Base-by-base conservation (phyloP, 2,113 vertebrate genomes). In the Lepus americanus region DNA sequence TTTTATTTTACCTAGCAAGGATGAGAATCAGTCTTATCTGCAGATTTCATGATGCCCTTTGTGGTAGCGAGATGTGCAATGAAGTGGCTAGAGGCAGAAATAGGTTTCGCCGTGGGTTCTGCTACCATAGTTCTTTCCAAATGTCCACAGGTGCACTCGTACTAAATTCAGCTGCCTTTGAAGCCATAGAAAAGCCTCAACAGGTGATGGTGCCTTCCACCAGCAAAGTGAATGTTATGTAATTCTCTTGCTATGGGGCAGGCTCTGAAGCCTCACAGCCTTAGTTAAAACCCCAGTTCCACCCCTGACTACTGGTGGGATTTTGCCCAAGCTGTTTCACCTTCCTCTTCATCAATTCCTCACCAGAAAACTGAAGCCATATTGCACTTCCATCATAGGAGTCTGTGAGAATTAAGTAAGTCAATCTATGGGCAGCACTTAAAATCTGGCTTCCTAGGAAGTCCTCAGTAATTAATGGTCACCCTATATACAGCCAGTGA, bases 151-250 rank as follows among this genome's bases (percentile, higher is more conserved):
- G 33, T 73, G 64, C 70, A 74, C 55, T 82, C 92, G 29, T 39
- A 90, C 83, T 95, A 95, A 79, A 89, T 94, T 59, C 59, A n/a
- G 95, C 44, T 22, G 23, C 51, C 79, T 94, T 89, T 96, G 95
- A 96, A 86, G 67, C 69, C 70, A 8, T 55, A 87, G 11, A 87
- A n/a, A 73, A n/a, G 90, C 39, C 23, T 79, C 59, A 27, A 5
- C n/a, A 27, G 9, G 85, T 0, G 33, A 16, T 0, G 8, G 27
- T 27, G 53, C 16, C 78, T 63, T 82, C 63, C 7, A 4, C 16
- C 19, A 22, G 74, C 44, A 79, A 51, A 78, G 79, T 0, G 0
- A 22, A 61, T 6, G 27, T 84, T 88, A 64, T 14, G 11, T 92
- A 88, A 92, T 20, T 27, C 31, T 1, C 6, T 23, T 9, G 9